Conservation (phyloP, 2,113 vertebrate species). For the Pollimyrus isidori region DNA sequence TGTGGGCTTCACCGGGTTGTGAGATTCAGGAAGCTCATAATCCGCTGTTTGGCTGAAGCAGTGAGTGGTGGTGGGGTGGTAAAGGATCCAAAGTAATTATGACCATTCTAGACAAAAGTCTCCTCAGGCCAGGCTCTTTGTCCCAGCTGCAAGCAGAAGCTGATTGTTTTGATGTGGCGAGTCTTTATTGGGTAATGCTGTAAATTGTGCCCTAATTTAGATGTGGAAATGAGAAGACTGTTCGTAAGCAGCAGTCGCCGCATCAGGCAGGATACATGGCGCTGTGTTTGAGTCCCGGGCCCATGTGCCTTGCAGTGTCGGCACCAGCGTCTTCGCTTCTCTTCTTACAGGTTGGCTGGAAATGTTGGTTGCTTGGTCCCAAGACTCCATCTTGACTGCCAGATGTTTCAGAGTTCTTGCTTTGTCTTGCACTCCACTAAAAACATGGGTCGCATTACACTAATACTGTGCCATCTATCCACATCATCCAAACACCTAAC, state of each 20-base stretch:
- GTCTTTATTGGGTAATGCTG: neutral
- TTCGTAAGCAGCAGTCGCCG: neutral
- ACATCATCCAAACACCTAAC: neutral
- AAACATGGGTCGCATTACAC: neutral
- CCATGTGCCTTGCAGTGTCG: neutral
- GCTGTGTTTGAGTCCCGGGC: neutral
- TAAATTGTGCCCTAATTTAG: neutral
- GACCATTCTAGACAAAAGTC: neutral
- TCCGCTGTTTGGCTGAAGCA: neutral
- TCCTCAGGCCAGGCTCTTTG: neutral
- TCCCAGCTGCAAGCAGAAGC: neutral
- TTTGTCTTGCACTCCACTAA: neutral
- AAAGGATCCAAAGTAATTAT: neutral
- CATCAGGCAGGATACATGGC: neutral
- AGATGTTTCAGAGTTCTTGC: neutral
- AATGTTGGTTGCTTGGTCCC: neutral
- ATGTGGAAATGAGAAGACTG: neutral
- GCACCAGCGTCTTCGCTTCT: neutral
- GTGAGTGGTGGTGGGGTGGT: neutral
- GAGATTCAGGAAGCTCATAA: neutral
- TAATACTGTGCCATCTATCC: neutral
- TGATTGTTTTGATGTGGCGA: neutral
- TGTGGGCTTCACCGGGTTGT: neutral
- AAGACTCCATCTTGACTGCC: neutral
- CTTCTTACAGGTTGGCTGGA: neutral